Evolutionary conservation across 37 sponge, comb jelly and placozoan genomes (phyloP).

Genomic region (Halisarca cf. caerulea): DNA sequence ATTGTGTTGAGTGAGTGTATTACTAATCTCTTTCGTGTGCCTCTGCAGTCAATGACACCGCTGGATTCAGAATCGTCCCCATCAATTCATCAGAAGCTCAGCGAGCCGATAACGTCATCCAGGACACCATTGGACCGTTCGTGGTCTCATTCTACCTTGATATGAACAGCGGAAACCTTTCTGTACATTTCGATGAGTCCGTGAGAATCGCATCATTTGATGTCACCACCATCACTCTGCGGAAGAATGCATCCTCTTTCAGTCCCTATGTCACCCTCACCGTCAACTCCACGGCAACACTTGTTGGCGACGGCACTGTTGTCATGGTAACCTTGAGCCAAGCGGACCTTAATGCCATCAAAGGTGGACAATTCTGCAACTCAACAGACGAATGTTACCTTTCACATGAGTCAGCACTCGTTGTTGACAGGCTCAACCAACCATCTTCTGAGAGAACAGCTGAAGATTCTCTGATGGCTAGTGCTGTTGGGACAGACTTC

Average conservation of each 20-base stretch:
- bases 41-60: slow-evolving; percentile 40
- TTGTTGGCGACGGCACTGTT: slow-evolving; percentile 23
- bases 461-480: slow-evolving; percentile 62
- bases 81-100: slow-evolving; percentile 47
- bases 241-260: slow-evolving; percentile 17
- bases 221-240: slow-evolving; percentile 54
- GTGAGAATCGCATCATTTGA: slow-evolving; percentile 54
- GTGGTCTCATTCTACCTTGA: slow-evolving; percentile 84
- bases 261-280: slow-evolving; percentile 45
- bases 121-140: slow-evolving; percentile 72
- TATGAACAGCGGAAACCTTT: slow-evolving; percentile 78
- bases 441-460: slow-evolving; percentile 45
- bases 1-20: background rate
- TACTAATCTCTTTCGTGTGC: background rate
- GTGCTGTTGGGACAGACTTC: slow-evolving; percentile 68
- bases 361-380: slow-evolving; percentile 77
- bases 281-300: slow-evolving; percentile 1
- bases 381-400: slow-evolving; percentile 77
- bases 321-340: slow-evolving; percentile 52
- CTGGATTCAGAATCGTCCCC: slow-evolving; percentile 48
- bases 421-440: slow-evolving; percentile 63
- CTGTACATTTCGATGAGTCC: slow-evolving; percentile 84
- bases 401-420: slow-evolving; percentile 39
- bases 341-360: slow-evolving; percentile 82
- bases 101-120: slow-evolving; percentile 51